Evolutionary conservation across 1,140 invertebrate genomes (phyloP).

Genomic region (Chrysomallon squamiferum): DNA sequence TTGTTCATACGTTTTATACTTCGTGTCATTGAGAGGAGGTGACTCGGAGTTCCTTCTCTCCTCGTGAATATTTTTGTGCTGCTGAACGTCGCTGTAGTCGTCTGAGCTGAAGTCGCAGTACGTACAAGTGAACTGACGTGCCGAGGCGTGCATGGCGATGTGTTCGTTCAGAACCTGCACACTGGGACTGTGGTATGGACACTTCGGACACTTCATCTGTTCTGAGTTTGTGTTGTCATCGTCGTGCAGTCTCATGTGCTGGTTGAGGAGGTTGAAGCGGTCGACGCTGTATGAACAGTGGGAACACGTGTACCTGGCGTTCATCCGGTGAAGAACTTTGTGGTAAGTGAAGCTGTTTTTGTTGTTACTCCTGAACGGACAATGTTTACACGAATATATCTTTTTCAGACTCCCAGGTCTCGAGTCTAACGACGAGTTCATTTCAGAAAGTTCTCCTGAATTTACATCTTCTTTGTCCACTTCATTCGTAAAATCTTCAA

Average conservation of each 20-base stretch:
- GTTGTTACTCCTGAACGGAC: slow-evolving; percentile 51
- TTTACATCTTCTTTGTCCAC: not conserved
- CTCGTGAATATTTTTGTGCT: slow-evolving; percentile 28
- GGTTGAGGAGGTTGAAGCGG: slow-evolving; percentile 39
- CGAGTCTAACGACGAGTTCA: slow-evolving; percentile 1
- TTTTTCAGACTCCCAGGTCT: slow-evolving; percentile 31
- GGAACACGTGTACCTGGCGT: slow-evolving; percentile 46
- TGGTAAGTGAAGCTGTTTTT: slow-evolving; percentile 52
- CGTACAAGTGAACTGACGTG: slow-evolving; percentile 29
- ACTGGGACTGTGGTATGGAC: slow-evolving; percentile 31
- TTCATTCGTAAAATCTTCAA: slow-evolving; percentile 12
- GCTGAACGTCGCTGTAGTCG: slow-evolving; percentile 14
- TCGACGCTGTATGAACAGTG: slow-evolving; percentile 53
- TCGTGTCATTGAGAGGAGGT: not conserved
- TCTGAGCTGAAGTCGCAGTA: slow-evolving; percentile 41
- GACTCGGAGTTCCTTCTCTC: slow-evolving; percentile 14
- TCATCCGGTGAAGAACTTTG: slow-evolving; percentile 46
- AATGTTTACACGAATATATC: slow-evolving; percentile 43
- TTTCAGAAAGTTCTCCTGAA: not conserved
- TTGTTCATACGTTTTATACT: slow-evolving; percentile 16
- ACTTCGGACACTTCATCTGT: slow-evolving; percentile 22
- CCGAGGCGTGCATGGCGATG: slow-evolving; percentile 32
- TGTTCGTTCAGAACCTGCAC: slow-evolving; percentile 30
- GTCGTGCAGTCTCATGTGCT: slow-evolving; percentile 50
- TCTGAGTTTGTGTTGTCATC: not conserved